Evolutionary conservation across 2,888 invertebrate genomes (phyloP), one percentile per base, ranked within the genome.

Genomic region (Harpalus rufipes): DNA sequence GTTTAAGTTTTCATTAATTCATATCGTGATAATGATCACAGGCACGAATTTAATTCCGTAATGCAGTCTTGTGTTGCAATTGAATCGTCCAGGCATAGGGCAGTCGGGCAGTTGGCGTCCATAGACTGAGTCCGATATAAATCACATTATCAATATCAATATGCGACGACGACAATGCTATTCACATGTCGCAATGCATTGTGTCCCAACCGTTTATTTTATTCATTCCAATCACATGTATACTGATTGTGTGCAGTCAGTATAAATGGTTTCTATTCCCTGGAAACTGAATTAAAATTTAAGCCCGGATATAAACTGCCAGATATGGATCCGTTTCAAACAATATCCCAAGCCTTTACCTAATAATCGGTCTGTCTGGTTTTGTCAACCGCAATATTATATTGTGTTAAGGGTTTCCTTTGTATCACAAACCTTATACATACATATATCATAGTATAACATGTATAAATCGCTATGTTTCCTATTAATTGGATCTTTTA

Each of bases 81-180:
- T 74, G 44, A 51, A 74, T 74, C 16, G 41, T 74, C 72, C 18
- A 74, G 72, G 72, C 14, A 72, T 68, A 32, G 61, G 18, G 16
- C 3, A 65, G 25, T 25, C 16, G 25, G 21, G 2, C n/a, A 72
- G 16, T 68, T 12, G 25, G 63, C 18, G 25, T 63, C 68, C 21
- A 4, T 0, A 7, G 12, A 41, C 72, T 41, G 14, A 6, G 44
- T 74, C 72, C 44, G 72, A 74, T 74, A 74, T 74, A 74, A 74
- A 74, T 74, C 72, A 74, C 72, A 44, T 74, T 74, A 44, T 74
- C 72, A 44, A 74, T 74, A 44, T 44, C 72, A 44, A 44, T 74
- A 74, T 68, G 44, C 72, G 51, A 3, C 41, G 16, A n/a, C 41
- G 39, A 74, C 72, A 74, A 74, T 12, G 72, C 44, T 41, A 44